Base-by-base conservation (phyloP, 2,888 invertebrate species). In the Cabera pusaria region DNA sequence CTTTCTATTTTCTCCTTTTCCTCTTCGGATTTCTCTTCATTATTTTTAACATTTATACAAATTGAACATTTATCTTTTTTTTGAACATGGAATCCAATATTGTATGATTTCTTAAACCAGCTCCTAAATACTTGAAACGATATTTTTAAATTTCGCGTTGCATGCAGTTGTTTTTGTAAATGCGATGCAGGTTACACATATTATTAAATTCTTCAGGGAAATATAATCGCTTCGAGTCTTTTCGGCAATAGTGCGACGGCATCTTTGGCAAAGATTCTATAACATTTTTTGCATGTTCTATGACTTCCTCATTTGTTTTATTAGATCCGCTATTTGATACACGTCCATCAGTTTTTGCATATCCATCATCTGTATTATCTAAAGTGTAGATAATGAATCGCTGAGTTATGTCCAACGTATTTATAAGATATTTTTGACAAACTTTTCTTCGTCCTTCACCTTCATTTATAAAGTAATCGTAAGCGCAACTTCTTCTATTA, bases 1-100 rank as follows among this genome's bases (percentile, higher is more conserved):
- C n/a, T n/a, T n/a, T n/a, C n/a, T n/a, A n/a, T n/a, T n/a, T 3
- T 16, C 21, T 22, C 3, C 27, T 33, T 32, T 43, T 43, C 43
- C 10, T 19, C 24, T 33, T 24, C 6, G 6, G 38, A 32, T n/a
- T 11, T 28, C n/a, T 7, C 8, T 12, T 41, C 6, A 1, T 38
- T 4, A 3, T 14, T 24, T 32, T 51, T 43, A 33, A 28, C 41
- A 10, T 21, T 11, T 16, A 41, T 5, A 31, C 48, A 45, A 42
- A 39, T 37, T 5, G 11, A 1, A 37, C 42, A 47, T 27, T 44
- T 47, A n/a, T 50, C 42, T 9, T 46, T 50, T 6, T 24, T 27
- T 5, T 43, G 45, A n/a, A 46, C 23, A 6, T 46, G 44, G 5
- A 50, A 44, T 5, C 45, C 49, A 3, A 46, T 22, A 17, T 49